Evolutionary conservation across 2,113 vertebrate genomes (phyloP).

Genomic region (Oreochromis tanganicae): DNA sequence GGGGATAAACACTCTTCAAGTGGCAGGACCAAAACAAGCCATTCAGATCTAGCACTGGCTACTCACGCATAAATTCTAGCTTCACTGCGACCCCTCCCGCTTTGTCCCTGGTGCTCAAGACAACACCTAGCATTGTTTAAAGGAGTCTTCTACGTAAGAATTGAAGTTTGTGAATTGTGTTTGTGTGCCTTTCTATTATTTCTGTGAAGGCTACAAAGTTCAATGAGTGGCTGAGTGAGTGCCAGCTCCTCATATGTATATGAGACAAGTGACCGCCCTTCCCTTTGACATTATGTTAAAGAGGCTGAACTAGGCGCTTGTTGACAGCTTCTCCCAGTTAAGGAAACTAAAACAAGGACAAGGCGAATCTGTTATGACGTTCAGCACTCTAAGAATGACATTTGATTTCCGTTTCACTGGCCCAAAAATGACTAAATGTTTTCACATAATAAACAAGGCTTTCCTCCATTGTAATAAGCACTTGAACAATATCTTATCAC

Average conservation of each 20-base stretch:
- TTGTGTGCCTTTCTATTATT: background rate
- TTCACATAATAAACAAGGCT: constrained; percentile 32
- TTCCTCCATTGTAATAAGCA: constrained; percentile 48
- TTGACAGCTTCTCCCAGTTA: constrained; percentile 55
- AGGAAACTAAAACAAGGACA: constrained; percentile 59
- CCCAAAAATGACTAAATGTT: constrained; percentile 46
- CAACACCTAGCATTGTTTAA: constrained; percentile 8
- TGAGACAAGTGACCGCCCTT: constrained; percentile 41
- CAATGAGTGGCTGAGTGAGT: constrained; percentile 21
- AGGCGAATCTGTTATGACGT: constrained; percentile 48
- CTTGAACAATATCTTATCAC: constrained; percentile 28
- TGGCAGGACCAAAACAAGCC: constrained; percentile 70
- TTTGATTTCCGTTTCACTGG: constrained; percentile 48
- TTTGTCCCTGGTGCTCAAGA: constrained; percentile 12
- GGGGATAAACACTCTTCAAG: constrained; percentile 70
- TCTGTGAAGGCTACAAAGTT: constrained; percentile 2
- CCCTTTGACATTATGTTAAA: constrained; percentile 59
- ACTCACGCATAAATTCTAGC: constrained; percentile 56
- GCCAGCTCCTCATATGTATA: constrained; percentile 50
- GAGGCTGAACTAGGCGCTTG: constrained; percentile 52
- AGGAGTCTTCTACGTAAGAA: background rate
- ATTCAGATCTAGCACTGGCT: constrained; percentile 60
- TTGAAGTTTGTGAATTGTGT: background rate
- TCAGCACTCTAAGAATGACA: constrained; percentile 23
- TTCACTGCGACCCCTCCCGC: constrained; percentile 29